These are phyloP conservation scores for Pocillopora verrucosa DNA, from an alignment of 64 coral and sea anemone species.

Conservation along the genomic window DNA sequence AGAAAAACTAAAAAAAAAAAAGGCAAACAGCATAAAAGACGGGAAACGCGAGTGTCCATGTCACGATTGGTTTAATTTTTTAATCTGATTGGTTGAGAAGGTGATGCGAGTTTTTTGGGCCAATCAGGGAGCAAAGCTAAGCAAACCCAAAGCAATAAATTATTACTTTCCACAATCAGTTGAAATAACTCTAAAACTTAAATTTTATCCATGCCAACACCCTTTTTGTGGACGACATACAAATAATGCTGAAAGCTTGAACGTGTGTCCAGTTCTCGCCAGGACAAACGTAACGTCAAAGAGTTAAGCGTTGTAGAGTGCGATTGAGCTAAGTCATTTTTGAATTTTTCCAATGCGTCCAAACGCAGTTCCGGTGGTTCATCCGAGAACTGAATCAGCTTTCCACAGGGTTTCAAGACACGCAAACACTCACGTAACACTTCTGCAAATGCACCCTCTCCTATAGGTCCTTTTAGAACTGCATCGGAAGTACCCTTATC, in stretches of 20 bases:
- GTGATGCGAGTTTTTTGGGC: too few relatives aligned
- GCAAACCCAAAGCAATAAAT: too few relatives aligned
- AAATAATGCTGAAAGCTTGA: slow-evolving; percentile 29
- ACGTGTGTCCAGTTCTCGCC: neutral
- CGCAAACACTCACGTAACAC: slow-evolving; percentile 51
- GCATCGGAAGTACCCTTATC: slow-evolving; percentile 90
- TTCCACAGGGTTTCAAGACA: slow-evolving; percentile 61
- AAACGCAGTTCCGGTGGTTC: slow-evolving; percentile 68
- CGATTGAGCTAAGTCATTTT: neutral
- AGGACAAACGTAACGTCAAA: neutral
- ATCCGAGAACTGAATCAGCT: slow-evolving; percentile 72
- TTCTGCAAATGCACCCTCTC: slow-evolving; percentile 56
- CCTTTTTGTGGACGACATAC: slow-evolving; percentile 33
- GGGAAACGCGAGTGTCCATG: too few relatives aligned
- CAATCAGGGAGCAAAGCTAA: too few relatives aligned
- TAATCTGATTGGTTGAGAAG: too few relatives aligned
- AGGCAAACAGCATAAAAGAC: too few relatives aligned
- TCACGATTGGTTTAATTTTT: too few relatives aligned
- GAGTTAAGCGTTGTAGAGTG: neutral
- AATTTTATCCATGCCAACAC: neutral
- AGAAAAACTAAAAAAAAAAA: too few relatives aligned
- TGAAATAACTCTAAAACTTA: too few relatives aligned
- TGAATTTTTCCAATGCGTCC: slow-evolving; percentile 47
- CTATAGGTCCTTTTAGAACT: slow-evolving; percentile 52
- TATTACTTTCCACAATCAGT: too few relatives aligned